These are phyloP conservation scores for Calidris pygmaea DNA, from an alignment of 2,113 vertebrate genomes.

Conservation along the genomic window DNA sequence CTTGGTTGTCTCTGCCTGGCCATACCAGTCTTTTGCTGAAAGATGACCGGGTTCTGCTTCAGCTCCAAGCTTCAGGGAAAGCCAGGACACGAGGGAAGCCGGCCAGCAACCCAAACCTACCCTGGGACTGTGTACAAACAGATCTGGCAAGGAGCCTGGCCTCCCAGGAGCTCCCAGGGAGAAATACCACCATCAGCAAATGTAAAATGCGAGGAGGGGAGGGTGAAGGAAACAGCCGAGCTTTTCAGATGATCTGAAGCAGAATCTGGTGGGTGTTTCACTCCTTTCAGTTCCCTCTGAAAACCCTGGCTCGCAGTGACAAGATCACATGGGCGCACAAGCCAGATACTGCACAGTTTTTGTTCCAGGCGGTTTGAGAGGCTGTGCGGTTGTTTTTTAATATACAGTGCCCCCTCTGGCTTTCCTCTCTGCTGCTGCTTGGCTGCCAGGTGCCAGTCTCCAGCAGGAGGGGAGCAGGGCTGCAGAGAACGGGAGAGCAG, in stretches of 20 bases:
- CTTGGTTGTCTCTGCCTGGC: not conserved
- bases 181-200: not conserved
- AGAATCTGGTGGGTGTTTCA: conserved; percentile 52
- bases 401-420: conserved; percentile 49
- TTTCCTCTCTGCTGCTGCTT: not conserved
- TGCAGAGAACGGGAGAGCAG: not conserved
- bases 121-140: conserved; percentile 25
- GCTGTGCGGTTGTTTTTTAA: conserved; percentile 17
- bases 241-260: conserved; percentile 1
- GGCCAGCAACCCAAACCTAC: conserved; percentile 33
- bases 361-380: not conserved
- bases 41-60: not conserved
- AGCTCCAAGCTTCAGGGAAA: not conserved
- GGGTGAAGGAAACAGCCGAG: conserved; percentile 2
- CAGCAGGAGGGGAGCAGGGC: not conserved
- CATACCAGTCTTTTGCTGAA: not conserved
- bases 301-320: not conserved
- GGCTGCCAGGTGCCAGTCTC: not conserved
- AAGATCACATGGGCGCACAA: conserved; percentile 41
- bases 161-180: not conserved
- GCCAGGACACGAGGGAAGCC: not conserved
- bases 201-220: not conserved
- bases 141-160: not conserved
- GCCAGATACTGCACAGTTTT: conserved; percentile 26
- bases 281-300: conserved; percentile 29